Evolutionary conservation across 2,797 vertebrate genomes (phyloP).

Genomic region (Podarcis lilfordi): DNA sequence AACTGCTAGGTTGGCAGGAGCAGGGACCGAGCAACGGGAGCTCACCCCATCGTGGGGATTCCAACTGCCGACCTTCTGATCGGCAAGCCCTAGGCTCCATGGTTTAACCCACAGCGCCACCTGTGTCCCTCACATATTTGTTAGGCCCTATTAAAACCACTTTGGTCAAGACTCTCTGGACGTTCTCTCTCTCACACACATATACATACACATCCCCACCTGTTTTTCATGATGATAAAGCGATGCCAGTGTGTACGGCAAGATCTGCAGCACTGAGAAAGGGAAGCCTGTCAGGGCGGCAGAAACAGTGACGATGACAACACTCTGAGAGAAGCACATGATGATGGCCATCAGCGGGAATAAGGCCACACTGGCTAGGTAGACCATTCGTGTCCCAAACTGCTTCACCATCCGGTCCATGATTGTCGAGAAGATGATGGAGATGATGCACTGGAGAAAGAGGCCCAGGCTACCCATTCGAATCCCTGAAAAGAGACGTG

Average conservation of each 20-base stretch:
- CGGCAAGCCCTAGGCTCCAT: too few relatives aligned
- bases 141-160: neutral
- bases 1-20: too few relatives aligned
- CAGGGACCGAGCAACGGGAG: too few relatives aligned
- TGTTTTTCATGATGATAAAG: slow-evolving; percentile 87
- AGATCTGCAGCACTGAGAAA: slow-evolving; percentile 86
- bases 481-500: slow-evolving; percentile 76
- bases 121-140: neutral
- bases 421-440: slow-evolving; percentile 83
- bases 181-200: neutral
- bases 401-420: slow-evolving; percentile 85
- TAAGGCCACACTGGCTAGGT: slow-evolving; percentile 82
- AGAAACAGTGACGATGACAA: slow-evolving; percentile 81
- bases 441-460: slow-evolving; percentile 87
- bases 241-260: slow-evolving; percentile 86
- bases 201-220: slow-evolving; percentile 63
- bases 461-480: slow-evolving; percentile 89
- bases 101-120: too few relatives aligned
- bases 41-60: too few relatives aligned
- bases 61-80: too few relatives aligned
- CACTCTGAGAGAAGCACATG: slow-evolving; percentile 82
- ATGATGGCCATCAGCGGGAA: slow-evolving; percentile 80
- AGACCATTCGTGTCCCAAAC: slow-evolving; percentile 80
- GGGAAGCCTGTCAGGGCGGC: slow-evolving; percentile 85
- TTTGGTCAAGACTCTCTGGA: neutral